phyloP scores from a whole-genome alignment of 2,113 vertebrate genomes.

The Amblyornis subalaris region DNA sequence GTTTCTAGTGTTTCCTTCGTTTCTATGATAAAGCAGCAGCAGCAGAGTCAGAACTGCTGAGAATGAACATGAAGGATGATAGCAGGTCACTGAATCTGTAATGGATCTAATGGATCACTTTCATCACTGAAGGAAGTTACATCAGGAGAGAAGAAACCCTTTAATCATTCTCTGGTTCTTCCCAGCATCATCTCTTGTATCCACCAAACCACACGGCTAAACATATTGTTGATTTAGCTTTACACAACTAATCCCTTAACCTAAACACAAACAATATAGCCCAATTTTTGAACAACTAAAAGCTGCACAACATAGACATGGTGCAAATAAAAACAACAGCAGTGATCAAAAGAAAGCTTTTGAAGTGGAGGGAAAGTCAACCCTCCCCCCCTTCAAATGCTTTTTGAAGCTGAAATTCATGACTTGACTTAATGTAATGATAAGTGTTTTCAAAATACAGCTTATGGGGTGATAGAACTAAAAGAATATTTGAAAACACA shows the following conservation, averaged over 20 bases:
- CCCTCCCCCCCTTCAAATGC: background rate
- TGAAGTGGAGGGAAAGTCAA: background rate
- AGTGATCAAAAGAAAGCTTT: background rate
- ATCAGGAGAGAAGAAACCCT: background rate
- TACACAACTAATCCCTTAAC: background rate
- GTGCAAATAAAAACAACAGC: background rate
- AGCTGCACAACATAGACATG: background rate
- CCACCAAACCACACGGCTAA: background rate
- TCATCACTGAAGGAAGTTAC: background rate
- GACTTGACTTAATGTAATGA: background rate
- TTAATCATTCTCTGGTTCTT: background rate
- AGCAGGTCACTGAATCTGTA: background rate
- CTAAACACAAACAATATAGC: background rate
- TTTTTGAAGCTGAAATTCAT: background rate
- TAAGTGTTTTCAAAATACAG: background rate
- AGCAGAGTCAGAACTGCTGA: background rate
- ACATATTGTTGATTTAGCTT: background rate
- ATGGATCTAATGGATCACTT: background rate
- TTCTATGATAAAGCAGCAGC: background rate
- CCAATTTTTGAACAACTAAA: background rate
- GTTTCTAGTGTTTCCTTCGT: background rate
- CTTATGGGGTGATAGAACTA: background rate
- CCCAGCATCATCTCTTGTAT: background rate
- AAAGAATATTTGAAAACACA: background rate
- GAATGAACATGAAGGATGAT: background rate